Conservation (phyloP, 2,113 vertebrate genomes). For the Acanthochromis polyacanthus region DNA sequence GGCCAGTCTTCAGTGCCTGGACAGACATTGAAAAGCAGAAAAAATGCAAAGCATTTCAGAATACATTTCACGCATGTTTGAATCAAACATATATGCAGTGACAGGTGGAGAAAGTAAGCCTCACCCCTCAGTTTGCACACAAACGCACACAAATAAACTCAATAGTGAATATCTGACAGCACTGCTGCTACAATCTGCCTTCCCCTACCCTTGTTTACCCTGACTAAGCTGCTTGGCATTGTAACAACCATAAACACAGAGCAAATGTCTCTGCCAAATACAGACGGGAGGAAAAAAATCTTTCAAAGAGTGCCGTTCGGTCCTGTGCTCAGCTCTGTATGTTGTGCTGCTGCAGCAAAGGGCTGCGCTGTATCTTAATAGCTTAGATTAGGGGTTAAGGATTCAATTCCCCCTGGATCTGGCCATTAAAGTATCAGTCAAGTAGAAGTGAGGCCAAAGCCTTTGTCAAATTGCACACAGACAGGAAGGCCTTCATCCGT, state of each 20-base stretch:
- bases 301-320: slow-evolving; percentile 14
- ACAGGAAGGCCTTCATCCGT: neutral
- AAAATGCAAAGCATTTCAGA: slow-evolving; percentile 8
- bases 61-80: slow-evolving; percentile 15
- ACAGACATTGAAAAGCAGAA: neutral
- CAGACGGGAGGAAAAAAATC: neutral
- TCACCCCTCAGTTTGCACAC: slow-evolving; percentile 14
- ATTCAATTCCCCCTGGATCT: slow-evolving; percentile 26
- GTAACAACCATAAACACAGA: slow-evolving; percentile 65
- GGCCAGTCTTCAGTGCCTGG: neutral
- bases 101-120: slow-evolving; percentile 38
- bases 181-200: slow-evolving; percentile 47
- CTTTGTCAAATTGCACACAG: slow-evolving; percentile 1
- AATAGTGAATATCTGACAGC: slow-evolving; percentile 49
- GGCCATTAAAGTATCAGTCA: slow-evolving; percentile 45
- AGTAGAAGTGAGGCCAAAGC: slow-evolving; percentile 12
- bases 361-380: slow-evolving; percentile 32
- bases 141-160: slow-evolving; percentile 32
- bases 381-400: slow-evolving; percentile 52
- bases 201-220: slow-evolving; percentile 54
- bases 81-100: slow-evolving; percentile 22
- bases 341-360: slow-evolving; percentile 30
- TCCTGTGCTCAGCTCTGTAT: slow-evolving; percentile 17
- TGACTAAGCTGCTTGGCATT: slow-evolving; percentile 65
- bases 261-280: slow-evolving; percentile 61